Base-by-base conservation (phyloP, 2,113 vertebrate species). In the Chunga burmeisteri region DNA sequence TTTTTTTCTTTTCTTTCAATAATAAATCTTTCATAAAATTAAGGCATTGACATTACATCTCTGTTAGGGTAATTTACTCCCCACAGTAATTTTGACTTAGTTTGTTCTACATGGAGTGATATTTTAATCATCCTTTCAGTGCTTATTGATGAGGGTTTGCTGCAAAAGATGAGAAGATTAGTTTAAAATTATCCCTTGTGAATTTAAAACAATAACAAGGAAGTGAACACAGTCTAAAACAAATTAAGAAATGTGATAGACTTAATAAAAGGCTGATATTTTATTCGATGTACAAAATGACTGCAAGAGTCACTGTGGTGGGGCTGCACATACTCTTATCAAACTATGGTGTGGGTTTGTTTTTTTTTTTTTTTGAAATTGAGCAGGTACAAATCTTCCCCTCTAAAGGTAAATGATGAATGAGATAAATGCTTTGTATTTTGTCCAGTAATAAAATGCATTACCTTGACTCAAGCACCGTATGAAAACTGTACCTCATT, bases 101-200 rank as follows among this genome's bases (percentile, higher is more conserved):
- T 98, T 98, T 98, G 96, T 97, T 98, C 95, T 98, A 98, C 94
- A 96, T 95, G 94, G 97, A 97, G 94, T 90, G 97, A 96, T 98
- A 98, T 98, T 98, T 98, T 98, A 98, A 98, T 98, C 95, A 98
- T 97, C 86, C 87, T 97, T 98, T 97, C 92, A 90, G 89, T 97
- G 96, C 86, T 98, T 98, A 98, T 98, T 98, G 98, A 98, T 98
- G 98, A 98, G 89, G 36, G 74, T 86, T 97, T 89, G 94, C 92
- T 88, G 87, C 94, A 97, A 97, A 98, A 98, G 97, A 98, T 98
- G 96, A 98, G 96, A 97, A 98, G 95, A 98, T 98, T 98, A 98
- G 97, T 97, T 98, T 98, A 97, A 98, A 98, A 97, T 98, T 96
- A 97, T 98, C 98, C 94, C 95, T 90, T 93, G 95, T 70, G 95